Conservation (phyloP, 2,888 invertebrate species). For the Carabus problematicus region DNA sequence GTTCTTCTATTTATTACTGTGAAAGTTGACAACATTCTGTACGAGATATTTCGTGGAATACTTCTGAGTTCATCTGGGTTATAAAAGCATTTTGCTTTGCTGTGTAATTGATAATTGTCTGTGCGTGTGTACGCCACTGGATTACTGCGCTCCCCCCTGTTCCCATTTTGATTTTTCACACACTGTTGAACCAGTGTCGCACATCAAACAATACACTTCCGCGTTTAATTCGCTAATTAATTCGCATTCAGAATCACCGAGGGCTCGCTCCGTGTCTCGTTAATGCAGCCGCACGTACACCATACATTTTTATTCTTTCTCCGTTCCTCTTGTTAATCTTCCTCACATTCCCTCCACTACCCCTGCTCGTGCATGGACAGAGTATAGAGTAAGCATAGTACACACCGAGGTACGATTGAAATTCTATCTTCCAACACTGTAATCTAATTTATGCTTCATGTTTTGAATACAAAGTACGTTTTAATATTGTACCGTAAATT, state of each 20-base stretch:
- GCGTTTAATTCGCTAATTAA: slow-evolving; percentile 9
- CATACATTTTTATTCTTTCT: background rate
- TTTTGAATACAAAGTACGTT: slow-evolving; percentile 40
- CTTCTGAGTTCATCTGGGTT: too few species aligned
- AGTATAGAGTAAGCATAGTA: too few species aligned
- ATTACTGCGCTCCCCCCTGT: too few species aligned
- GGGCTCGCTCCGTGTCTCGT: background rate
- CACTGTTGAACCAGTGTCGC: background rate
- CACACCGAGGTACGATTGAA: slow-evolving; percentile 14
- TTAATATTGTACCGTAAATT: slow-evolving; percentile 38
- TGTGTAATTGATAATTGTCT: too few species aligned
- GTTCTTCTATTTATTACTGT: too few species aligned
- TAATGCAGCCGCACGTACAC: slow-evolving; percentile 5
- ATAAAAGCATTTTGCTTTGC: too few species aligned
- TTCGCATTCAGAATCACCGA: slow-evolving; percentile 11
- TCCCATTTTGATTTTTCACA: too few species aligned
- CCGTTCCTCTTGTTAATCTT: background rate
- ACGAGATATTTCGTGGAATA: too few species aligned
- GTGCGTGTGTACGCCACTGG: too few species aligned
- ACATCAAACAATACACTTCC: slow-evolving; percentile 11
- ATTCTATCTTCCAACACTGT: slow-evolving; percentile 31
- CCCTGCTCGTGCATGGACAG: background rate
- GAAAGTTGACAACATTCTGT: too few species aligned
- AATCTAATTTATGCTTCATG: slow-evolving; percentile 37
- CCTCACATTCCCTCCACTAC: background rate